Percentiles rank a stretch among this genome's conserved stretches.
Conservation (phyloP, 2,113 vertebrate genomes). For the Crotalus tigris region DNA sequence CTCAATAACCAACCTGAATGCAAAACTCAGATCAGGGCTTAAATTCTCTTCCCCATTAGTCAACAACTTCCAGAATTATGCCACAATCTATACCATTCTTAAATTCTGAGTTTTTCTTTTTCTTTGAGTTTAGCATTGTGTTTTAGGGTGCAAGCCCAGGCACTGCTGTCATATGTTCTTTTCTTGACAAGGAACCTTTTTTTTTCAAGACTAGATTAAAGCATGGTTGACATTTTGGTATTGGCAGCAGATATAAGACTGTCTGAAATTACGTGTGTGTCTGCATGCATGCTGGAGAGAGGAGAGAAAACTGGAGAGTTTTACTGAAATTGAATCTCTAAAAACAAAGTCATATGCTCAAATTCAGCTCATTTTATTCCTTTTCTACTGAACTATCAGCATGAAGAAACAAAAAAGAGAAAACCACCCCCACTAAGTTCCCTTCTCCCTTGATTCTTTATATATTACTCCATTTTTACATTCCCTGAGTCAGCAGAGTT, state of each 20-base stretch:
- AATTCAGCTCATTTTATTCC: not conserved
- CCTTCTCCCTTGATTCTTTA: not conserved
- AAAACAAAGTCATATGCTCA: not conserved
- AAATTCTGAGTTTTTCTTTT: not conserved
- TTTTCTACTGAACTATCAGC: not conserved
- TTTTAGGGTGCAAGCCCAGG: not conserved
- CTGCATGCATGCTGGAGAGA: not conserved
- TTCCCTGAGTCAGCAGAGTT: not conserved
- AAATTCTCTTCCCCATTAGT: not conserved
- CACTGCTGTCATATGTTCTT: not conserved
- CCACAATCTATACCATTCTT: not conserved
- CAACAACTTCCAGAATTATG: conserved; percentile 16
- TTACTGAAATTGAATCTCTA: conserved; percentile 29
- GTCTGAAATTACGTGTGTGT: conserved; percentile 22
- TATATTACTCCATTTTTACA: conserved; percentile 27
- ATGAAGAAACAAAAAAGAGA: not conserved
- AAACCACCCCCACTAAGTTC: not conserved
- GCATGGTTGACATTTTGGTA: not conserved
- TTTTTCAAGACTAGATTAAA: not conserved
- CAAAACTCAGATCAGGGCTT: not conserved
- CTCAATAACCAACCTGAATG: not conserved
- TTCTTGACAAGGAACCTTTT: not conserved
- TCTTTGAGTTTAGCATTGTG: not conserved
- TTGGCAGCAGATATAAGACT: conserved; percentile 19
- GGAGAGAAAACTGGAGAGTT: not conserved